These are phyloP conservation scores for Puntigrus tetrazona DNA, from an alignment of 2,113 vertebrate genomes.

Conservation along the genomic window DNA sequence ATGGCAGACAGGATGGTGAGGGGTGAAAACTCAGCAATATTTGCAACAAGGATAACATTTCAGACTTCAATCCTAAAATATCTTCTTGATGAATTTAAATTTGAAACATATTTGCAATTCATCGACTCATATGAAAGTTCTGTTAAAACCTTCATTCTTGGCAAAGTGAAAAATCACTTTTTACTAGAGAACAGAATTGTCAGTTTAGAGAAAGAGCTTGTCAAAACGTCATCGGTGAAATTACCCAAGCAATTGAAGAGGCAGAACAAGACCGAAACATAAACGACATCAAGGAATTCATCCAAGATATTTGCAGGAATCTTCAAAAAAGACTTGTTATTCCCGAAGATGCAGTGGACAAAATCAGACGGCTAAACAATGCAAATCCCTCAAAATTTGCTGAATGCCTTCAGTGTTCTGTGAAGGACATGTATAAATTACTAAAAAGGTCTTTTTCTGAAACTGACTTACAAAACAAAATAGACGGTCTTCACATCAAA, in stretches of 20 bases:
- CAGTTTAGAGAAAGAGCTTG: not conserved
- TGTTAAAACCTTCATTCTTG: constrained; percentile 56
- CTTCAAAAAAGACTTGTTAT: constrained; percentile 32
- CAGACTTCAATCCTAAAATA: constrained; percentile 60
- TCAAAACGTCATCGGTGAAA: not conserved
- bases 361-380: constrained; percentile 14
- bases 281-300: constrained; percentile 21
- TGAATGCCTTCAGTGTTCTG: constrained; percentile 18
- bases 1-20: constrained; percentile 62
- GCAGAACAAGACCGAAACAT: not conserved
- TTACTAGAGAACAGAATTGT: not conserved
- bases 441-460: too few species aligned
- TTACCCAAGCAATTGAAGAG: not conserved
- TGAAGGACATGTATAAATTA: not conserved
- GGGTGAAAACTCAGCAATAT: constrained; percentile 43
- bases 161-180: not conserved
- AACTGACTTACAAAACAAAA: too few species aligned
- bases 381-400: constrained; percentile 9
- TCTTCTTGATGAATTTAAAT: constrained; percentile 57
- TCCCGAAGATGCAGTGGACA: constrained; percentile 19
- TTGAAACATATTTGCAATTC: constrained; percentile 48
- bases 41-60: constrained; percentile 54
- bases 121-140: constrained; percentile 58
- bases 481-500: constrained; percentile 52
- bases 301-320: constrained; percentile 27